These are phyloP conservation scores for Pristionchus arcanus DNA, from an alignment of 2,888 invertebrate genomes.

Conservation along the genomic window DNA sequence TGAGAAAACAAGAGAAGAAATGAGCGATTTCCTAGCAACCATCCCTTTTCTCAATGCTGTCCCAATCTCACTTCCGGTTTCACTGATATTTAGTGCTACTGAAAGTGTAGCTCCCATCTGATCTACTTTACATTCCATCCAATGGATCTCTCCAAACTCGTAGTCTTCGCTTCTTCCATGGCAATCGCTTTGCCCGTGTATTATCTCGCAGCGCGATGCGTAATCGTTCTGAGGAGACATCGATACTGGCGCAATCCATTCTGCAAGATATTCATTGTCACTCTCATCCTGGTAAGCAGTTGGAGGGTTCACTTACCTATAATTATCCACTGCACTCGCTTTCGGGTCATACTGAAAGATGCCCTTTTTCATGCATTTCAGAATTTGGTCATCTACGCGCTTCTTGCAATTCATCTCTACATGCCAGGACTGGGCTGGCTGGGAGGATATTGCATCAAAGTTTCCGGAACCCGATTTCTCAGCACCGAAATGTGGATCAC, in stretches of 20 bases:
- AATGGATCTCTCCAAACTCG: neutral
- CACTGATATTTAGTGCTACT: no score
- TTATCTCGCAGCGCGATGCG: neutral
- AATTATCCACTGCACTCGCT: no score
- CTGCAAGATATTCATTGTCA: conserved; percentile 21
- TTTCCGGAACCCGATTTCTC: neutral
- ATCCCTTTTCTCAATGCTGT: neutral
- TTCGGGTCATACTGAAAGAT: no score
- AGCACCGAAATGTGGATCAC: neutral
- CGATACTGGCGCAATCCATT: conserved; percentile 3
- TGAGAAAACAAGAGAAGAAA: neutral
- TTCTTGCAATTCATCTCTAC: neutral
- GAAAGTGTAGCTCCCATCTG: no score
- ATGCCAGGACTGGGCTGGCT: neutral
- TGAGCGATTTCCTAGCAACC: neutral
- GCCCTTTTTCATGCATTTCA: no score
- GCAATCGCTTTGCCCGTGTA: neutral
- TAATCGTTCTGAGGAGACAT: neutral
- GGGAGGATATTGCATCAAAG: neutral
- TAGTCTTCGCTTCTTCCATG: neutral
- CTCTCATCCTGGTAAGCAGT: neutral
- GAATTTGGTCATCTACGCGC: neutral
- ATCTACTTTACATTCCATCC: neutral
- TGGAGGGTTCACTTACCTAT: no score
- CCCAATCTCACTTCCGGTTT: neutral